A percentile compares a stretch with the other conserved stretches of the same genome.
Conservation (phyloP, 2,113 vertebrate species). For the Platichthys stellatus region DNA sequence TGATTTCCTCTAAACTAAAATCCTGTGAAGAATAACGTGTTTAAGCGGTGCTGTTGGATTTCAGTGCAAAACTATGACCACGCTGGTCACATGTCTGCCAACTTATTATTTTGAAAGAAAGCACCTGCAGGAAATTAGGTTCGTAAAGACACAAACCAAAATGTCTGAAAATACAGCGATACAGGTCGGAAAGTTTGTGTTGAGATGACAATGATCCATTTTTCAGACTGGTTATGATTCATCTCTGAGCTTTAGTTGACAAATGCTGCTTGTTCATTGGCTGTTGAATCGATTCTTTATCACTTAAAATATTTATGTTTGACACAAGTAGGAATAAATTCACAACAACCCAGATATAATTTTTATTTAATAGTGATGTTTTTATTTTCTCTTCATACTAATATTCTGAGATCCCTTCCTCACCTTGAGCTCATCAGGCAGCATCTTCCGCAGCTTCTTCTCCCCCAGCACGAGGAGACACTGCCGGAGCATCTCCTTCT, state of each 20-base stretch:
- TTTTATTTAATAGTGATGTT: not conserved
- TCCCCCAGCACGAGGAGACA: conserved; percentile 93
- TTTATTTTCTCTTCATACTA: not conserved
- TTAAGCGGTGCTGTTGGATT: not conserved
- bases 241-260: not conserved
- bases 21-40: conserved; percentile 77
- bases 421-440: conserved; percentile 96
- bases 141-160: not conserved
- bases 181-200: not conserved
- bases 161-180: not conserved
- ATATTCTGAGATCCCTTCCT: not conserved
- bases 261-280: not conserved
- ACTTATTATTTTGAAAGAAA: not conserved
- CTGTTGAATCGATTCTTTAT: not conserved
- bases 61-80: conserved; percentile 3
- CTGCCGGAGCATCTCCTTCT: conserved; percentile 93
- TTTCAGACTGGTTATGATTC: not conserved
- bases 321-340: not conserved
- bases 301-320: not conserved
- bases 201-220: not conserved
- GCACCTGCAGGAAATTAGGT: not conserved
- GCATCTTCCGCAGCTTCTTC: conserved; percentile 93
- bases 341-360: not conserved
- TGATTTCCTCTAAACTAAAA: conserved; percentile 91
- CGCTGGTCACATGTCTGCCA: not conserved